Evolutionary conservation across 1,140 invertebrate species (phyloP), one percentile per base, ranked within the genome.

Genomic region (Drosophila insularis): DNA sequence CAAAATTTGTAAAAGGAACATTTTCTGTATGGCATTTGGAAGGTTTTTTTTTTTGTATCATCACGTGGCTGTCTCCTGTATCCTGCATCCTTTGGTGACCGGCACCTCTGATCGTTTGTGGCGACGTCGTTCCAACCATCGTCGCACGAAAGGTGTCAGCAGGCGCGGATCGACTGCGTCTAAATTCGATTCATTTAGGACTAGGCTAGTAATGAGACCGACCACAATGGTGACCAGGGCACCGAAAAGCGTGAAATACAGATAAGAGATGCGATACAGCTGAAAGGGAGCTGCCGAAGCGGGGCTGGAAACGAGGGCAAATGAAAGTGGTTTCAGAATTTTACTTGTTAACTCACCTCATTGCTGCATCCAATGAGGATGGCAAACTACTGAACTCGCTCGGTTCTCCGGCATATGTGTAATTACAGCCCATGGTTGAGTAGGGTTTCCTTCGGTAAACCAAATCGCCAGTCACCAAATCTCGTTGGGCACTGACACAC

Each of bases 401-500:
- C 0, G 40, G 75, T 43, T 84, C 76, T 0, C 81, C 79, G 0
- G 92, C 75, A 13, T 82, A 87, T 2, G 86, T 87, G 71, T 96
- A 96, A 10, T 94, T 94, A 85, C 97, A 97, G n/a, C 95, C 96
- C 39, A 95, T 93, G 0, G 94, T 95, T 5, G 93, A 95, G 21
- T 95, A 93, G 1, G 94, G 93, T 90, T 95, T 96, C 55, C 94
- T 93, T 2, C 93, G 92, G 74, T 94, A 95, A n/a, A 89, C 94
- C 39, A 94, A 66, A 68, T 93, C 90, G 1, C 94, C 94, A 14
- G 91, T 92, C 0, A 95, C 94, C 54, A 96, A 95, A 1, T 95
- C 94, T 4, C 95, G 90, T 91, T 97, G 96, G 0, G 96, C 95
- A 10, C 96, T 95, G 17, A 97, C 92, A 39, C 95, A 96, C 37